These are phyloP conservation scores for Melanchra persicariae DNA, from an alignment of 2,888 invertebrate genomes.

Conservation along the genomic window DNA sequence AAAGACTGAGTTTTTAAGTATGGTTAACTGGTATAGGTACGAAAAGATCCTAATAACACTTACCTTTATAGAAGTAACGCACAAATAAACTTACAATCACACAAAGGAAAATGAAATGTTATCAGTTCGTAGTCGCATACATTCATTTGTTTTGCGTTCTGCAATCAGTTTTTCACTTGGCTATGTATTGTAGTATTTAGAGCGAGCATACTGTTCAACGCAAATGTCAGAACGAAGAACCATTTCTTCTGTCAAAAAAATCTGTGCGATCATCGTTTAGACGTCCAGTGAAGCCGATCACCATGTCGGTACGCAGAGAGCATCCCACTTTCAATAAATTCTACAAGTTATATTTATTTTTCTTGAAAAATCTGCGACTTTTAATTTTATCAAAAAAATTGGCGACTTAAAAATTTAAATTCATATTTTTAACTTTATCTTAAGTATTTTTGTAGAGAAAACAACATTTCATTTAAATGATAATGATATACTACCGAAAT, in stretches of 20 bases:
- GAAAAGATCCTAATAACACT: no score
- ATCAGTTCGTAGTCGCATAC: neutral
- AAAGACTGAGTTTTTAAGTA: neutral
- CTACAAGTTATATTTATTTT: no score
- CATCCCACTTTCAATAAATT: neutral
- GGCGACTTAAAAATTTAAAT: slow-evolving; percentile 29
- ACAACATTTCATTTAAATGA: slow-evolving; percentile 66
- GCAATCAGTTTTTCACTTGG: neutral
- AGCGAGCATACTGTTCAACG: neutral
- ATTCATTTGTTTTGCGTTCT: neutral
- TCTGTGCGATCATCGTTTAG: neutral
- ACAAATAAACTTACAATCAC: neutral
- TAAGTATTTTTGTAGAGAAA: slow-evolving; percentile 40
- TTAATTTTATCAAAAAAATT: neutral
- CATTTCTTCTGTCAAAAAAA: neutral
- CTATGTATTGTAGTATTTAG: neutral
- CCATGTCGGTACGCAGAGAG: neutral
- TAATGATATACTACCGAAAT: slow-evolving; percentile 67
- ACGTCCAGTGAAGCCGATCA: accelerated
- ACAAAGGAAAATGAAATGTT: neutral
- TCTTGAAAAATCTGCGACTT: no score
- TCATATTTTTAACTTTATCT: slow-evolving; percentile 15
- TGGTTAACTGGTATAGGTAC: neutral
- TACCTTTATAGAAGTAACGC: neutral
- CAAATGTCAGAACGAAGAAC: no score